Base-by-base conservation (phyloP, 1,140 invertebrate species). In the Mamestra configurata region DNA sequence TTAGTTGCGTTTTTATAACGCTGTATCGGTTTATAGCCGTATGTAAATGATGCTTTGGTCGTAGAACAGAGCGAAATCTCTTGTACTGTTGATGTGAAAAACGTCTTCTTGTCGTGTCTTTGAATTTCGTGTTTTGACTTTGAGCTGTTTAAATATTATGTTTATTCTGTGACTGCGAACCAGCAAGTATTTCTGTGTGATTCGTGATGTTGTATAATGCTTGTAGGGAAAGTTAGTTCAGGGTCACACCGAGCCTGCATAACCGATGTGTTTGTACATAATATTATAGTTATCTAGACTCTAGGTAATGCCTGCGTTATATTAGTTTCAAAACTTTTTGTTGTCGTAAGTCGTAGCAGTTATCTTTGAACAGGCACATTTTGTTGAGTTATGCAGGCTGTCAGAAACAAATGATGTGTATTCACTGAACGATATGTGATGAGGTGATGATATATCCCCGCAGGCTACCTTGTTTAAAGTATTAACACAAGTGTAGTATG, bases 161-260 rank as follows among this genome's bases (percentile, higher is more conserved):
- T 70, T 70, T 43, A 40, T 40, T 46, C 27, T 70, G 37, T 10
- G 40, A n/a, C 20, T 70, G 66, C 31, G 20, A 49, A 20, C 35
- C 61, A 40, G 35, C 22, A 7, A 70, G 20, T 70, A n/a, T 13
- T 49, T 70, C 66, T 70, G 40, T 49, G 15, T 61, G 53, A 61
- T 35, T 49, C 66, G 37, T 70, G 37, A 4, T 46, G 20, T 70
- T 70, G 66, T 70, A 70, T 70, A 70, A 46, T 15, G 66, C 27
- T 46, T 70, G 66, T 15, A 46, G 66, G 40, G 66, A 70, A 70
- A 70, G 66, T 70, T 70, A 70, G 66, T 70, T 70, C 66, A 70
- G 66, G 66, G 66, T 70, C 66, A 46, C 22, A 1, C 27, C 40
- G 20, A n/a, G 66, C 40, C 20, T 49, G 40, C 35, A 66, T 66